These are phyloP conservation scores for Tortricodes alternella DNA, from an alignment of 2,888 invertebrate species.

Conservation along the genomic window DNA sequence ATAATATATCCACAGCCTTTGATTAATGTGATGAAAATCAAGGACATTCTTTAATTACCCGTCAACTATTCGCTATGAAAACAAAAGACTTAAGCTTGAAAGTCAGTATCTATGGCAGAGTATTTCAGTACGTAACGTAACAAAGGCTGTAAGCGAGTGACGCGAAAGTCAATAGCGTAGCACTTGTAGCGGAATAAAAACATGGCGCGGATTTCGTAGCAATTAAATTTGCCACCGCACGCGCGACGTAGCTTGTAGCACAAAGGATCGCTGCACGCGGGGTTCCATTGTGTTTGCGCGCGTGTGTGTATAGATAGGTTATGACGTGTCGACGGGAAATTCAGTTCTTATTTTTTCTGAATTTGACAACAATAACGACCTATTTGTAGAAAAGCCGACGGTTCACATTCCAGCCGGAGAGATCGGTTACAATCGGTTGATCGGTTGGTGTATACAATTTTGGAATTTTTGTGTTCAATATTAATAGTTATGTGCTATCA, in stretches of 20 bases:
- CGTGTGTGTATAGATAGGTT: background rate
- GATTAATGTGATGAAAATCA: too few species aligned
- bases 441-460: too few species aligned
- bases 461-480: too few species aligned
- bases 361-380: background rate
- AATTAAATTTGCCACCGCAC: conserved; percentile 20
- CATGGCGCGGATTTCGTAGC: conserved; percentile 14
- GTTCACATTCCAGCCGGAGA: too few species aligned
- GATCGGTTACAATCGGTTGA: too few species aligned
- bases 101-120: background rate
- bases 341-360: background rate
- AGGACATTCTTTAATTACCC: too few species aligned
- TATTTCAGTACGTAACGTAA: background rate
- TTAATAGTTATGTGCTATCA: too few species aligned
- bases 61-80: too few species aligned
- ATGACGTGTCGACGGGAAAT: background rate
- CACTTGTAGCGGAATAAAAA: conserved; percentile 10
- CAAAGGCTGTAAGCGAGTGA: conserved; percentile 2
- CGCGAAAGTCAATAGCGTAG: conserved; percentile 11
- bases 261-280: conserved; percentile 22
- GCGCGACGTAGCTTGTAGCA: conserved; percentile 13
- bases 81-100: too few species aligned
- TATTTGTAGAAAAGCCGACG: too few species aligned
- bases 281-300: background rate
- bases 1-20: too few species aligned